Percentiles rank a stretch among this genome's conserved stretches.
Evolutionary conservation across 2,113 vertebrate genomes (phyloP).

Genomic region (Phylloscopus trochiloides): DNA sequence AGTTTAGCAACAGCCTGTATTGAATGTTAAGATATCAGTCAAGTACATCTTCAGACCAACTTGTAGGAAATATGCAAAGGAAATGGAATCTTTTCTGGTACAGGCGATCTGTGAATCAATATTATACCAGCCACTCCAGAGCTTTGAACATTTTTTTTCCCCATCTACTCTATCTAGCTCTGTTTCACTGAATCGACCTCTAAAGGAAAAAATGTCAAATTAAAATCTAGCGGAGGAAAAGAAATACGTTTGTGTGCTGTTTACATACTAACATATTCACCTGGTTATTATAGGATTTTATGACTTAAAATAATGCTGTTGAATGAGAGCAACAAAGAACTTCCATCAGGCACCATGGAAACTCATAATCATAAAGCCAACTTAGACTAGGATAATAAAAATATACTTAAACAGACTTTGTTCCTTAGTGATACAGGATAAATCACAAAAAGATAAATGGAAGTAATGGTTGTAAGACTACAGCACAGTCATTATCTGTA

Average conservation of each 20-base stretch:
- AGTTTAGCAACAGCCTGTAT: slow-evolving; percentile 3
- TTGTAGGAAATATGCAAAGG: slow-evolving; percentile 52
- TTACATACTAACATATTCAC: slow-evolving; percentile 31
- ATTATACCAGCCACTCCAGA: not conserved
- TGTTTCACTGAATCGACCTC: not conserved
- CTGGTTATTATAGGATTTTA: slow-evolving; percentile 14
- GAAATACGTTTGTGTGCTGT: slow-evolving; percentile 13
- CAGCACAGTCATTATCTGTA: not conserved
- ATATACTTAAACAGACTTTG: slow-evolving; percentile 53
- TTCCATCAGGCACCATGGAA: slow-evolving; percentile 27
- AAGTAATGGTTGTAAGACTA: not conserved
- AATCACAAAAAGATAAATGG: slow-evolving; percentile 33
- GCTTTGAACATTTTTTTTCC: not conserved
- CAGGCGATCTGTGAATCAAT: not conserved
- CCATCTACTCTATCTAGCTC: not conserved
- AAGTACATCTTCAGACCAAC: slow-evolving; percentile 32
- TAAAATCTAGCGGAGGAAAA: slow-evolving; percentile 42
- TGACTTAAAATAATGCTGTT: slow-evolving; percentile 30
- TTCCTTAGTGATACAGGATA: slow-evolving; percentile 11
- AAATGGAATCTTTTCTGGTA: not conserved
- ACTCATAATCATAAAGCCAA: slow-evolving; percentile 65
- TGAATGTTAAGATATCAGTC: slow-evolving; percentile 28
- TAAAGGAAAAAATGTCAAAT: slow-evolving; percentile 42
- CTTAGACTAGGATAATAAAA: slow-evolving; percentile 65
- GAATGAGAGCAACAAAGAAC: slow-evolving; percentile 41